Percentiles rank a stretch among this genome's conserved stretches.
These are phyloP conservation scores for roundworm (Caenorhabditis elegans) DNA, from an alignment of 1,140 invertebrate genomes.

Conservation along the genomic window DNA sequence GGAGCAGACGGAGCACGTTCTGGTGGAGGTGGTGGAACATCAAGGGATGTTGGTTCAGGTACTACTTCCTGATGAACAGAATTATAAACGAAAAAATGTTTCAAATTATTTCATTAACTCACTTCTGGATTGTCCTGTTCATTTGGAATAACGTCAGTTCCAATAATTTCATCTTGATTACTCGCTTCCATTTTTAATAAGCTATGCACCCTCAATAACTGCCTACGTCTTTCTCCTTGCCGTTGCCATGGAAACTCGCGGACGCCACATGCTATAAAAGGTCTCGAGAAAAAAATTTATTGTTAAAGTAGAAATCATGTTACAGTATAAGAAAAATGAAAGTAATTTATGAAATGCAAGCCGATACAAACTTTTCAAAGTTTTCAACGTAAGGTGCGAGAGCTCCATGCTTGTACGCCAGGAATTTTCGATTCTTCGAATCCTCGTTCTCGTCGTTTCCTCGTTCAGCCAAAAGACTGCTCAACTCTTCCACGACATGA, in stretches of 20 bases:
- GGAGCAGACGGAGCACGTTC: not conserved
- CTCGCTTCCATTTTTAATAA: not conserved
- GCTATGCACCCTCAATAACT: too few species aligned
- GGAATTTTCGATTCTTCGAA: conserved; percentile 43
- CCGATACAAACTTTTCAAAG: conserved; percentile 53
- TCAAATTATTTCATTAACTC: not conserved
- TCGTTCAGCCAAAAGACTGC: not conserved
- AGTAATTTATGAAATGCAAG: not conserved
- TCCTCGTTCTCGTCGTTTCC: conserved; percentile 37
- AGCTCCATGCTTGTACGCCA: conserved; percentile 59
- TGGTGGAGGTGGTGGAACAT: too few species aligned
- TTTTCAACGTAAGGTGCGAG: conserved; percentile 58
- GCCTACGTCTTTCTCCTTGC: not conserved
- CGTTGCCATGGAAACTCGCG: not conserved
- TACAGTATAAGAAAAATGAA: not conserved
- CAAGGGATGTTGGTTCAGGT: not conserved
- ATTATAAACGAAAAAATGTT: too few species aligned
- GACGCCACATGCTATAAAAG: too few species aligned
- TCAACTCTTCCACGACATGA: conserved; percentile 46
- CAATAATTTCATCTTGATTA: not conserved
- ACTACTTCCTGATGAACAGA: not conserved
- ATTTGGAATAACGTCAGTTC: not conserved
- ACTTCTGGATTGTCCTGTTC: not conserved
- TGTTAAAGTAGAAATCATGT: not conserved
- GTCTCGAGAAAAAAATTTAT: too few species aligned